Percentiles rank a stretch among this genome's conserved stretches.
These are phyloP conservation scores for Larimichthys polyactis DNA, from an alignment of 2,113 vertebrate genomes.

Conservation along the genomic window DNA sequence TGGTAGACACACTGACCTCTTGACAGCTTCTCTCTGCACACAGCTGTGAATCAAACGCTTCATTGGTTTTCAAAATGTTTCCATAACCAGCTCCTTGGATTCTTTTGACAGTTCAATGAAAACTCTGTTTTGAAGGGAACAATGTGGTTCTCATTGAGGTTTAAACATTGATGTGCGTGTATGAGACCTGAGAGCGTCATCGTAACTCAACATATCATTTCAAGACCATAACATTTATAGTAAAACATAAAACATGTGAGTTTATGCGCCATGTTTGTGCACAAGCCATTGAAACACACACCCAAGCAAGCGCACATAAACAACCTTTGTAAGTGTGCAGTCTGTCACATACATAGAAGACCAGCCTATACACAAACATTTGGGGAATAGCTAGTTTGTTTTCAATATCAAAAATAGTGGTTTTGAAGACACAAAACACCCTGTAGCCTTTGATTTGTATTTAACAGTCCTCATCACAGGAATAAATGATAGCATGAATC, in stretches of 20 bases:
- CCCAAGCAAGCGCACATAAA: background rate
- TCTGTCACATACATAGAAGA: background rate
- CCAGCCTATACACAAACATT: background rate
- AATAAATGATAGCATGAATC: constrained; percentile 1
- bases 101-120: constrained; percentile 34
- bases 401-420: background rate
- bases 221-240: constrained; percentile 38
- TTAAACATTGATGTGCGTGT: constrained; percentile 9
- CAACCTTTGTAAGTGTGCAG: no score
- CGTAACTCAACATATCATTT: constrained; percentile 36
- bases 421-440: background rate
- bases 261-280: constrained; percentile 4
- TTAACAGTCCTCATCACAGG: background rate
- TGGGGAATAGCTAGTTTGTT: background rate
- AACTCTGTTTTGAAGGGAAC: constrained; percentile 4
- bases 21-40: constrained; percentile 58
- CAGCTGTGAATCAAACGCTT: constrained; percentile 68
- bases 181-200: constrained; percentile 25
- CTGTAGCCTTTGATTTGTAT: background rate
- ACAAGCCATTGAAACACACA: background rate
- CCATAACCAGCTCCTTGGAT: constrained; percentile 53
- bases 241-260: constrained; percentile 41
- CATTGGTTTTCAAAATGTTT: constrained; percentile 60
- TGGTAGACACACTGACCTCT: constrained; percentile 65
- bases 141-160: constrained; percentile 9